Base-by-base conservation (phyloP, 2,888 invertebrate genomes). In the Polietes domitor region DNA sequence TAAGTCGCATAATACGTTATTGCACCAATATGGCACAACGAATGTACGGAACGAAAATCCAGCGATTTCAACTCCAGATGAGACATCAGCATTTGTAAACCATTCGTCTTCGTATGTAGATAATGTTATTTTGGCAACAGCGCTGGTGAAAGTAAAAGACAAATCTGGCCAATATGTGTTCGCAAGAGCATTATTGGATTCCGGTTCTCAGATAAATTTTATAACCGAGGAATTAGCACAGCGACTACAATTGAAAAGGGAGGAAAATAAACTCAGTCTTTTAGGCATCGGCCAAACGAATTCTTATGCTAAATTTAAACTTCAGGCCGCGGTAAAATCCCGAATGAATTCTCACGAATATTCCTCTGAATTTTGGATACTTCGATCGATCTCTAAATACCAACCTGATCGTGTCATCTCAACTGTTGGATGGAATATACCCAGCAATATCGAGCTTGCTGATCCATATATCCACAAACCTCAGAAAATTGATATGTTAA, bases 391-490 rank as follows among this genome's bases (percentile, higher is more conserved):
- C 50, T 53, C 50, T 15, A 37, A 2, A 3, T 76, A 65, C 19
- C 53, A 65, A 32, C 75, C 65, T 9, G 65, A 76, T 50, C 47
- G 7, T 2, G 32, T n/a, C 2, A 75, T 75, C 50, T 63, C 63
- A 9, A 75, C 63, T 17, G 6, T 15, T 6, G 65, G 32, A 21
- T 82, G 82, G 84, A 77, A 79, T 26, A 47, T 82, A 3, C 84
- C 75, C 0, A 1, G 2, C 1, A 81, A 85, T 77, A 75, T 85
- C 12, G 55, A 83, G 9, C 37, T 81, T 24, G 83, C 77, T 9
- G 84, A 85, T 73, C 82, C 82, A 15, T 53, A 72, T 6, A 79
- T 83, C 50, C n/a, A 53, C 1, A 84, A 79, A 12, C 77, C 80
- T 19, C 63, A 82, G 17, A 55, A 15, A 24, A 63, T 63, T 43